Evolutionary conservation across 2,113 vertebrate genomes (phyloP).

Genomic region (Labeo rohita): DNA sequence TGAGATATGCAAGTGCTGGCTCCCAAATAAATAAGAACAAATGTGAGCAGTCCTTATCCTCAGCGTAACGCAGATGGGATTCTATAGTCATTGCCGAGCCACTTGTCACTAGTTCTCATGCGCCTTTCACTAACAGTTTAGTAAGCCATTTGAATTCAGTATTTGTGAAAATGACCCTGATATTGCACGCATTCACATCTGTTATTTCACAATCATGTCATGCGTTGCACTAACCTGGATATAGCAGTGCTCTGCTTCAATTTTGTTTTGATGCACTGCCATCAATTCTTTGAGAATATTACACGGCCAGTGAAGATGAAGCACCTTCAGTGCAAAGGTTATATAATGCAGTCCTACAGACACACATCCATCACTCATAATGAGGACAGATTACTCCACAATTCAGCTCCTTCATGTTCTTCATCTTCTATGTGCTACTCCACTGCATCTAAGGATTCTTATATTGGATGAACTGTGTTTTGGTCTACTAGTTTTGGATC

Average conservation of each 20-base stretch:
- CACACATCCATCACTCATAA: slow-evolving; percentile 52
- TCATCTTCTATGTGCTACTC: slow-evolving; percentile 32
- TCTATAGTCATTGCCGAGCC: neutral
- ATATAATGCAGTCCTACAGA: slow-evolving; percentile 29
- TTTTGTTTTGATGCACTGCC: slow-evolving; percentile 29
- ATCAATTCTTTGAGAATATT: slow-evolving; percentile 32
- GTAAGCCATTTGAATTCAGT: neutral
- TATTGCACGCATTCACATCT: neutral
- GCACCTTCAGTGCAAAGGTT: slow-evolving; percentile 45
- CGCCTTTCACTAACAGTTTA: neutral
- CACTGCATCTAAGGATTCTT: slow-evolving; percentile 7
- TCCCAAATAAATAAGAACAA: neutral
- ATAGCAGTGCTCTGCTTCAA: slow-evolving; percentile 20
- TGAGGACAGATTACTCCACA: slow-evolving; percentile 42
- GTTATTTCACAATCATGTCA: slow-evolving; percentile 15
- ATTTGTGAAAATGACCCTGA: neutral
- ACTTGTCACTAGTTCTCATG: neutral
- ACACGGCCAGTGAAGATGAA: slow-evolving; percentile 37
- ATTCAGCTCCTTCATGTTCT: slow-evolving; percentile 9
- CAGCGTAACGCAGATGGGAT: neutral
- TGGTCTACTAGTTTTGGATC: neutral
- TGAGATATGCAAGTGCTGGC: neutral
- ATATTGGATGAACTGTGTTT: slow-evolving; percentile 16
- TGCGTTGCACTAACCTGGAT: slow-evolving; percentile 8
- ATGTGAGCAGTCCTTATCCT: slow-evolving; percentile 13